Evolutionary conservation across 2,797 vertebrate genomes (phyloP).

Genomic region (Microctenopoma stevenorrisi): DNA sequence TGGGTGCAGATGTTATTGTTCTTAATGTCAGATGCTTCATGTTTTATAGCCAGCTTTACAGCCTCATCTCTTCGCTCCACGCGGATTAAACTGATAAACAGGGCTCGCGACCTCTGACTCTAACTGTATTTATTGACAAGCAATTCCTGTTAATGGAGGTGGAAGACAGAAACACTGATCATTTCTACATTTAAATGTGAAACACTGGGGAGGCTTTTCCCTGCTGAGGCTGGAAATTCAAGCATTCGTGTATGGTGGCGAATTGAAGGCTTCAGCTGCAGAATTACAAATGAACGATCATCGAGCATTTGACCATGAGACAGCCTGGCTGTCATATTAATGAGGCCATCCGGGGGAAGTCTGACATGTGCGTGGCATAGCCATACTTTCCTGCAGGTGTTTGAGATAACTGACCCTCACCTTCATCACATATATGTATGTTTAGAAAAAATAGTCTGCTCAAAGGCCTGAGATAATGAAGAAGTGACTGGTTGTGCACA

Average conservation of each 20-base stretch:
- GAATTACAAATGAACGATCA: conserved; percentile 12
- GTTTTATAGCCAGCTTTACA: no score
- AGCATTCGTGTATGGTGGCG: conserved; percentile 8
- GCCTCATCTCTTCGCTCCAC: no score
- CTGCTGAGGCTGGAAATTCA: conserved; percentile 40
- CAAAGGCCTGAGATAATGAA: conserved; percentile 19
- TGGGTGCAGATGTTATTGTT: neutral
- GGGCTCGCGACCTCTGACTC: no score
- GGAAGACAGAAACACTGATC: conserved; percentile 10
- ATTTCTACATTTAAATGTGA: conserved; percentile 25
- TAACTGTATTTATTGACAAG: conserved; percentile 25
- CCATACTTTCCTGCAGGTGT: conserved; percentile 14
- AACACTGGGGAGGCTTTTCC: conserved; percentile 29
- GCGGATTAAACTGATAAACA: neutral
- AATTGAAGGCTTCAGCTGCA: conserved; percentile 18
- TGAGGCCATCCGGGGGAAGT: conserved; percentile 40
- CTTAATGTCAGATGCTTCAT: neutral
- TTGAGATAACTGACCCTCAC: conserved; percentile 20
- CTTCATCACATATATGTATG: conserved; percentile 7
- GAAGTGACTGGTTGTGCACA: neutral
- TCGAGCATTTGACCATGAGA: conserved; percentile 42
- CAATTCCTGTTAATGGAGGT: conserved; percentile 36
- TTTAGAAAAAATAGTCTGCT: neutral
- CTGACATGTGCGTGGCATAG: conserved; percentile 16
- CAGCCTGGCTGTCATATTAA: conserved; percentile 48